Evolutionary conservation across 2,888 invertebrate genomes (phyloP).

Genomic region (Erpobdella octoculata): DNA sequence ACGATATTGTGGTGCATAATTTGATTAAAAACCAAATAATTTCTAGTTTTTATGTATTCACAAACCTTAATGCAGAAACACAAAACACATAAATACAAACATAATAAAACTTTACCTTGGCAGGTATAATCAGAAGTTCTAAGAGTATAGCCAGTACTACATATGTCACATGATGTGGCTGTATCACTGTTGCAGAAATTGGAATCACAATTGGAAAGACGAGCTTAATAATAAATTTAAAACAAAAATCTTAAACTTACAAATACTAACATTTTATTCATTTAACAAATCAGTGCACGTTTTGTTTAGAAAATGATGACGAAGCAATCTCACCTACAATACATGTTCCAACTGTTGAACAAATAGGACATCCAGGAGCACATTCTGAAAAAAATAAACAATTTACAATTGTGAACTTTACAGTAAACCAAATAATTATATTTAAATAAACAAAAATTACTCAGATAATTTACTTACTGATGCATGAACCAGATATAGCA

Average conservation of each 20-base stretch:
- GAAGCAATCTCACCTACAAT: neutral
- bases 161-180: slow-evolving; percentile 21
- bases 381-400: slow-evolving; percentile 14
- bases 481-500: neutral
- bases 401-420: neutral
- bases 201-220: neutral
- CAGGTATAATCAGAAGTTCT: too few species aligned
- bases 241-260: neutral
- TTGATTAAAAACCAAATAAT: too few species aligned
- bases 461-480: neutral
- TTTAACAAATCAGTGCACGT: neutral
- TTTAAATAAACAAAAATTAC: neutral
- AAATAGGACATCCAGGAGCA: slow-evolving; percentile 1
- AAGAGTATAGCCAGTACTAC: slow-evolving; percentile 8
- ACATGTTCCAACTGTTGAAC: neutral
- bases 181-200: neutral
- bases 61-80: too few species aligned
- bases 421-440: neutral
- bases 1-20: too few species aligned
- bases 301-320: neutral
- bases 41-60: too few species aligned
- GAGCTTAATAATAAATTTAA: neutral
- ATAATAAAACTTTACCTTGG: too few species aligned
- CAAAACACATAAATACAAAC: too few species aligned
- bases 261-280: neutral